Conservation (phyloP, 2,888 invertebrate species). For the Plemyria rubiginata region DNA sequence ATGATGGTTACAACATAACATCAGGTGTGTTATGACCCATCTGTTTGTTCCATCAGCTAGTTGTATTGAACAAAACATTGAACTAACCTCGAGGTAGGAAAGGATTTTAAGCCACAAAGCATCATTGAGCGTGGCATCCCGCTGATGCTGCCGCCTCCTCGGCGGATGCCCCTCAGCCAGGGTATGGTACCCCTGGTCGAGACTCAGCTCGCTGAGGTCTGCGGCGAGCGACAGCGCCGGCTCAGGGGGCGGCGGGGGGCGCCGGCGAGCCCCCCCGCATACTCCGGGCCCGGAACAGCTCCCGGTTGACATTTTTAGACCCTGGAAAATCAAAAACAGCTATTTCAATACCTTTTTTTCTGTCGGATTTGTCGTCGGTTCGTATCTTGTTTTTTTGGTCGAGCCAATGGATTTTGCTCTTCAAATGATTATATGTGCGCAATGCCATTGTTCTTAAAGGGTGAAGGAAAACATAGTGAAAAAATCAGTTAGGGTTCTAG, state of each 20-base stretch:
- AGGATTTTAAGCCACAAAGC: conserved; percentile 75
- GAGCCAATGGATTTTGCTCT: not conserved
- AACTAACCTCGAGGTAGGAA: conserved; percentile 67
- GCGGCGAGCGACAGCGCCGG: conserved; percentile 75
- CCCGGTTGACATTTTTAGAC: conserved; percentile 72
- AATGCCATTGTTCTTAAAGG: not conserved
- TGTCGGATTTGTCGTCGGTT: too few relatives aligned
- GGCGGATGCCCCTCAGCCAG: conserved; percentile 88
- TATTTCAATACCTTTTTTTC: too few relatives aligned
- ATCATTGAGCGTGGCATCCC: conserved; percentile 71
- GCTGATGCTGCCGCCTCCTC: conserved; percentile 55
- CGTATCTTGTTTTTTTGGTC: too few relatives aligned
- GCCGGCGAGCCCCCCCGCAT: conserved; percentile 72
- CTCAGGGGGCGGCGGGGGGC: conserved; percentile 79
- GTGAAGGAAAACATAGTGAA: too few relatives aligned
- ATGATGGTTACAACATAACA: too few relatives aligned
- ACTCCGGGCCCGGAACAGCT: conserved; percentile 75
- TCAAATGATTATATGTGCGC: too few relatives aligned
- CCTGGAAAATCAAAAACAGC: conserved; percentile 51
- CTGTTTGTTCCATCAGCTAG: too few relatives aligned
- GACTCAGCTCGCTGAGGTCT: conserved; percentile 85
- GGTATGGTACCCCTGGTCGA: conserved; percentile 93
- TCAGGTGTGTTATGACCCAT: too few relatives aligned
- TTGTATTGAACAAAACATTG: too few relatives aligned
- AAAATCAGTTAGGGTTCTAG: too few relatives aligned